These are phyloP conservation scores for Pandion haliaetus DNA, from an alignment of 2,113 vertebrate genomes.

Conservation along the genomic window DNA sequence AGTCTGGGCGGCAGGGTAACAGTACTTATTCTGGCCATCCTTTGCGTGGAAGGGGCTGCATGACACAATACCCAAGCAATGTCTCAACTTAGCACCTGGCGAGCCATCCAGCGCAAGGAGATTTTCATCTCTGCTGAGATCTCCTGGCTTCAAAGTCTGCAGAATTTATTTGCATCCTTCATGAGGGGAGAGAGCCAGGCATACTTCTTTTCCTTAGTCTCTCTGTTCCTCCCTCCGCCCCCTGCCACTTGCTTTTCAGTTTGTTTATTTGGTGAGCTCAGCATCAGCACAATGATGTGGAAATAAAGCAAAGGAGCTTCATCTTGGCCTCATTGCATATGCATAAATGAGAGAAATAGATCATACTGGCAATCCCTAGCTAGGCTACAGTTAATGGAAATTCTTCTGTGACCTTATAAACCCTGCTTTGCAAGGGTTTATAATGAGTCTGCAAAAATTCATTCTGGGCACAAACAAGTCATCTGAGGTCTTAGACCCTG, in stretches of 20 bases:
- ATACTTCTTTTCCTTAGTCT: background rate
- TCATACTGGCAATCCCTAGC: constrained; percentile 20
- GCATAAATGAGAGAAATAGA: constrained; percentile 13
- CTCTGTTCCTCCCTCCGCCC: background rate
- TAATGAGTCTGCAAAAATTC: constrained; percentile 52
- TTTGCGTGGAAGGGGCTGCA: background rate
- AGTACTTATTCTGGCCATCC: background rate
- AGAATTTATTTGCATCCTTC: constrained; percentile 10
- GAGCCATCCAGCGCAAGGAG: background rate
- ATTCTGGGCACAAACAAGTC: constrained; percentile 8
- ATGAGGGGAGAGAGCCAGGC: background rate
- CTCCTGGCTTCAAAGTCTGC: background rate
- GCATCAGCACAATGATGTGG: constrained; percentile 39
- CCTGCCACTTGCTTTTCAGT: background rate
- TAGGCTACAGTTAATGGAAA: constrained; percentile 32
- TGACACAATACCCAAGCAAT: background rate
- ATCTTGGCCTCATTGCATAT: background rate
- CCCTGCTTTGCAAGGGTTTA: background rate
- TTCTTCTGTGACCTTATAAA: constrained; percentile 38
- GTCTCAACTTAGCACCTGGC: background rate
- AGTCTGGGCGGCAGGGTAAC: background rate
- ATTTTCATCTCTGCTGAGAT: constrained; percentile 3
- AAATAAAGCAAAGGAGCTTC: constrained; percentile 41
- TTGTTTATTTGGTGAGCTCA: constrained; percentile 57
- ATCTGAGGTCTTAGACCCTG: background rate